phyloP scores from a whole-genome alignment of 2,113 vertebrate species.

The Etia nguti region DNA sequence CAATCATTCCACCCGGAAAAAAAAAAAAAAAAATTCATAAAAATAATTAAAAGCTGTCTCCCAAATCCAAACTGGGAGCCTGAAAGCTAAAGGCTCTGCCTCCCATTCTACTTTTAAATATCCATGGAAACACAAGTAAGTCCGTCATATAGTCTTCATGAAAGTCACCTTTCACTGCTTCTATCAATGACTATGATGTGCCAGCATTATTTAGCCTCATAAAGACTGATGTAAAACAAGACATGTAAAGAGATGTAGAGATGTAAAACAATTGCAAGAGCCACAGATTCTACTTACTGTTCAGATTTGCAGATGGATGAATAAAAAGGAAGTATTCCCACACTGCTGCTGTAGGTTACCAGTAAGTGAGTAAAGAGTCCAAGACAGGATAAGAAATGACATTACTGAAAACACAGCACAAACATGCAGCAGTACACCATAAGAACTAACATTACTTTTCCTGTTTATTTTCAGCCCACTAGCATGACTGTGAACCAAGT shows the following conservation, averaged over 20 bases:
- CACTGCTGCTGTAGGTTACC: not conserved
- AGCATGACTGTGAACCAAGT: not conserved
- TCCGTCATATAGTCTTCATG: not conserved
- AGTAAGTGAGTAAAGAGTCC: not conserved
- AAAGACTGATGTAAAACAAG: not conserved
- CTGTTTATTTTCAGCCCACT: not conserved
- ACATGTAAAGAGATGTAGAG: no score
- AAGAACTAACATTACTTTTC: not conserved
- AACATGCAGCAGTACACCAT: not conserved
- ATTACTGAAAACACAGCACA: not conserved
- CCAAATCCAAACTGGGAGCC: not conserved
- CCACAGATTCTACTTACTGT: not conserved
- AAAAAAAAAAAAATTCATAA: not conserved
- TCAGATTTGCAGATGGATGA: not conserved
- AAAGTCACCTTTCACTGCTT: not conserved
- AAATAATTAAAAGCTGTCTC: not conserved
- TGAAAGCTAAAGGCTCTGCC: not conserved
- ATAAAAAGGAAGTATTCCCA: not conserved
- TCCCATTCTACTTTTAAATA: not conserved
- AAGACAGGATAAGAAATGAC: not conserved
- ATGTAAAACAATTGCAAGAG: not conserved
- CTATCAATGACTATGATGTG: not conserved
- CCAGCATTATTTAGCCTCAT: not conserved
- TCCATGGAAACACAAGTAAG: not conserved
- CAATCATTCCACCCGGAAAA: not conserved